phyloP scores from a whole-genome alignment of 2,888 invertebrate species.

The Folsomia candida region DNA sequence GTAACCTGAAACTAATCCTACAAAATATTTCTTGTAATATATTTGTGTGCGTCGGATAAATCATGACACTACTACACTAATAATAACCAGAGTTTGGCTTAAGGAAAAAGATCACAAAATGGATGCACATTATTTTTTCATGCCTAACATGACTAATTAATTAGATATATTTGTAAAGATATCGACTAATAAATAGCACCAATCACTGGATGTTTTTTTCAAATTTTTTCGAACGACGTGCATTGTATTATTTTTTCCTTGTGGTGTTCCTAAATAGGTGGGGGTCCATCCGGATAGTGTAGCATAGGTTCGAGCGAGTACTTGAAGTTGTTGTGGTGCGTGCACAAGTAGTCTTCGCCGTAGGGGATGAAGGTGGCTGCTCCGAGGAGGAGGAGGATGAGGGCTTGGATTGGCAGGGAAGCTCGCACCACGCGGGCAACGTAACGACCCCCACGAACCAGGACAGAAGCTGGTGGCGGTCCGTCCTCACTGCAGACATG shows the following conservation, averaged over 20 bases:
- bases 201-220: too few species aligned
- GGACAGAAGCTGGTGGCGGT: slow-evolving; percentile 61
- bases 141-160: too few species aligned
- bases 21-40: not conserved
- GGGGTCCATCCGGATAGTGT: slow-evolving; percentile 88
- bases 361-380: slow-evolving; percentile 89
- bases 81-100: too few species aligned
- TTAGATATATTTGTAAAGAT: too few species aligned
- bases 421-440: slow-evolving; percentile 85
- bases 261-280: slow-evolving; percentile 66
- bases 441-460: slow-evolving; percentile 76
- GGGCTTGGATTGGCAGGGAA: slow-evolving; percentile 89
- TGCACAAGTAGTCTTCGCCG: slow-evolving; percentile 79
- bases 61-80: too few species aligned
- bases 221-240: too few species aligned
- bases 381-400: slow-evolving; percentile 82
- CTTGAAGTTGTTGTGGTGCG: slow-evolving; percentile 73
- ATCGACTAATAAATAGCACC: too few species aligned
- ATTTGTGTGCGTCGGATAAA: not conserved
- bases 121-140: too few species aligned
- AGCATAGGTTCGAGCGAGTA: slow-evolving; percentile 80
- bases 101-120: too few species aligned
- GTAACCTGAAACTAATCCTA: not conserved
- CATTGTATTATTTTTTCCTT: too few species aligned
- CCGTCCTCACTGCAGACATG: slow-evolving; percentile 56